Evolutionary conservation across 1,140 invertebrate genomes (phyloP).

Genomic region (Gonatopus flavifemur): DNA sequence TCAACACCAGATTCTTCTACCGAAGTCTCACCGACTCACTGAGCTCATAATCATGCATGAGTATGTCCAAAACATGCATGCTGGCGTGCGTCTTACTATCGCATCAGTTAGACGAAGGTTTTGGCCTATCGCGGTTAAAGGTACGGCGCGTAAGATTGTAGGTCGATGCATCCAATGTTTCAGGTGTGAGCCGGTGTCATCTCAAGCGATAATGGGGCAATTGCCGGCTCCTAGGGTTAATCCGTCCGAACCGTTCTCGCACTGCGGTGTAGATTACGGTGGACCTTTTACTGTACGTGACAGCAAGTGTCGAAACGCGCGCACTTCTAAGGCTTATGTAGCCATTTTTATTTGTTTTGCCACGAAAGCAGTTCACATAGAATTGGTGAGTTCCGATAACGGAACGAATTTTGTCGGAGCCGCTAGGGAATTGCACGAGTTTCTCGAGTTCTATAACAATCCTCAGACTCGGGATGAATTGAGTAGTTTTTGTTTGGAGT

Average conservation of each 20-base stretch:
- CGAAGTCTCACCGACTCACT: constrained; percentile 31
- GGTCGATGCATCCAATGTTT: constrained; percentile 38
- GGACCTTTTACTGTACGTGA: constrained; percentile 39
- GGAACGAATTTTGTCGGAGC: constrained; percentile 45
- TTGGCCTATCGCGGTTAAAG: constrained; percentile 33
- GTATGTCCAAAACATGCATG: constrained; percentile 37
- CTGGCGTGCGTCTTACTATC: constrained; percentile 32
- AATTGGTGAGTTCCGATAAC: constrained; percentile 37
- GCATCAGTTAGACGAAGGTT: constrained; percentile 17
- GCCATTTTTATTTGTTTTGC: constrained; percentile 33
- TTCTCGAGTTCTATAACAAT: background rate
- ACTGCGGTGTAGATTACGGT: constrained; percentile 33
- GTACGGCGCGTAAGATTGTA: constrained; percentile 15
- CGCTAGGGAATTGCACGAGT: constrained; percentile 18
- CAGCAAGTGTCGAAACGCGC: constrained; percentile 18
- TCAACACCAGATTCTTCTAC: constrained; percentile 48
- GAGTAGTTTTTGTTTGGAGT: background rate
- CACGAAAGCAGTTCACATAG: constrained; percentile 40
- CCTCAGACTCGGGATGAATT: background rate
- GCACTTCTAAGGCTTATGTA: constrained; percentile 36
- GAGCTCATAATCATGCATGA: constrained; percentile 34
- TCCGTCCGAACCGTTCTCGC: constrained; percentile 27
- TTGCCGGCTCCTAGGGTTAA: constrained; percentile 20
- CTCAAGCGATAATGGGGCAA: constrained; percentile 34
- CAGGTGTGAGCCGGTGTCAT: constrained; percentile 18